These are phyloP conservation scores for Panthera leo DNA, from an alignment of 2,113 vertebrate genomes.

Conservation along the genomic window DNA sequence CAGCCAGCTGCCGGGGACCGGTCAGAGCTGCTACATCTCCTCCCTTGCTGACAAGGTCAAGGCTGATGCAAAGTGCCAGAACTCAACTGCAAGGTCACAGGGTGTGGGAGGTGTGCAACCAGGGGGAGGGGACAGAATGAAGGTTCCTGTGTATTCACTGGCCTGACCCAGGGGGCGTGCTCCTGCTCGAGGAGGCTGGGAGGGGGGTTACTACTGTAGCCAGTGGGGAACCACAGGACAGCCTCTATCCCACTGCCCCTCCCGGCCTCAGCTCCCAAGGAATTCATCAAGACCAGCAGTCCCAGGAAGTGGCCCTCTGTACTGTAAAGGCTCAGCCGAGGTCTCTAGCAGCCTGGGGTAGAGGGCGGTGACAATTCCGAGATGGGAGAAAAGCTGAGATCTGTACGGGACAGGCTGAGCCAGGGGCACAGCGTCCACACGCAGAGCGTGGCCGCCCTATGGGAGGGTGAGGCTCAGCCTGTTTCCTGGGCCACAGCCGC, in stretches of 20 bases:
- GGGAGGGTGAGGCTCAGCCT: neutral
- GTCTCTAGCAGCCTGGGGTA: neutral
- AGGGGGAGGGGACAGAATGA: neutral
- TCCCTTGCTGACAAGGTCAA: neutral
- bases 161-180: neutral
- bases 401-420: neutral
- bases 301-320: neutral
- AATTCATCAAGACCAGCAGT: neutral
- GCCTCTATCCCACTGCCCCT: neutral
- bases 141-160: neutral
- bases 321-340: neutral
- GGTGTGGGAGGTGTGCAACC: neutral
- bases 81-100: neutral
- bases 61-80: neutral
- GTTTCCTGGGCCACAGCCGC: accelerated
- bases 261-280: accelerated
- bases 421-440: neutral
- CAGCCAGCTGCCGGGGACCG: neutral
- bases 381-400: neutral
- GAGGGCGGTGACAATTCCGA: neutral
- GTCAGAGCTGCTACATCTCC: neutral
- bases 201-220: neutral
- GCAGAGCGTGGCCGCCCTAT: neutral
- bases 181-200: neutral
- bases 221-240: neutral